Evolutionary conservation across 2,888 invertebrate species (phyloP), one percentile per base, ranked within the genome.

Genomic region (Rhogogaster chlorosoma): DNA sequence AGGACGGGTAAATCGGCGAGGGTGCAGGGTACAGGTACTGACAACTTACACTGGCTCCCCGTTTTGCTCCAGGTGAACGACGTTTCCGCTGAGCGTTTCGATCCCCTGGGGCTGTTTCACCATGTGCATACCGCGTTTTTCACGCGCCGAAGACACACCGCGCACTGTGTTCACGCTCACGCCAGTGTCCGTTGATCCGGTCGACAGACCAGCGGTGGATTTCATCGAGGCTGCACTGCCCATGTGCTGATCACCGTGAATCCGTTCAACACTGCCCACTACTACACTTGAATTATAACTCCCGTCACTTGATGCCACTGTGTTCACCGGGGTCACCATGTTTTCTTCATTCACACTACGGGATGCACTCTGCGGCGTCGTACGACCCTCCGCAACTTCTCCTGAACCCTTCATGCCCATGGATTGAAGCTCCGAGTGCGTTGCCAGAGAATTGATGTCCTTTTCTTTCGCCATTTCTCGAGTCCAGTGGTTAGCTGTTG

Each of bases 31-130:
- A 42, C 18, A 42, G 22, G 26, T n/a, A 45, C 49, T 53, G 7
- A 73, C 2, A 49, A 92, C 91, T 92, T 86, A 92, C 91, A 90
- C 89, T 7, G 92, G 90, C 42, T 92, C 92, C 12, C 91, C 91
- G 84, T 91, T 92, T 61, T 90, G 89, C 70, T 92, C 91, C 32
- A 89, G 85, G 70, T 91, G 89, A 87, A 90, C 90, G 45, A 93
- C 88, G 86, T 93, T 93, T 4, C 93, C 93, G 85, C 93, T 93
- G 22, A 93, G 89, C 4, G 93, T 93, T 85, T 93, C 93, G 84
- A 93, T 93, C 83, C 93, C 93, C 70, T 93, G 91, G 3, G 91
- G 83, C 18, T 90, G 89, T 86, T 93, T 93, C 85, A 93, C 91
- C 85, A 91, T 86, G 86, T 93, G 92, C 78, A 91, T 89, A 0